phyloP scores from a whole-genome alignment of 1,140 invertebrate genomes.

The Orius insidiosus region DNA sequence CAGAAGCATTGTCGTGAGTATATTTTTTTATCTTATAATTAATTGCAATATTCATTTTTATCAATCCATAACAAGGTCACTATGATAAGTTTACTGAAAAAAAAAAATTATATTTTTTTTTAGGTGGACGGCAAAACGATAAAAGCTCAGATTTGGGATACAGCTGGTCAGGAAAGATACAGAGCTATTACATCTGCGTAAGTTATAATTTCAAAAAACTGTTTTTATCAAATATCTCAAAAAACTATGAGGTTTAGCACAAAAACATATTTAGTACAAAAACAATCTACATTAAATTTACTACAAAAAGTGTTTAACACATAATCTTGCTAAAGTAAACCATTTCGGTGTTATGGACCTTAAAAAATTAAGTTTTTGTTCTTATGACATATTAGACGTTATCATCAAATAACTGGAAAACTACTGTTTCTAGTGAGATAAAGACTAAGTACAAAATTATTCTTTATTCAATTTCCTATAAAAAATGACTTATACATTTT shows the following conservation, averaged over 20 bases:
- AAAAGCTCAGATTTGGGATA: constrained; percentile 99
- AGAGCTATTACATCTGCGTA: constrained; percentile 94
- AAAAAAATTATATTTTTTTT: constrained; percentile 17
- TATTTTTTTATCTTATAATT: constrained; percentile 8
- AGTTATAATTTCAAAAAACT: constrained; percentile 24
- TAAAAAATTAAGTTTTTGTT: too few species aligned
- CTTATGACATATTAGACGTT: too few species aligned
- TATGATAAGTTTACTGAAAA: background rate
- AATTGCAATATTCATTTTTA: constrained; percentile 2
- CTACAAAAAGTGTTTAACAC: too few species aligned
- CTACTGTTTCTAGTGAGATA: too few species aligned
- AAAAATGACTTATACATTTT: too few species aligned
- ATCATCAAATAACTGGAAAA: too few species aligned
- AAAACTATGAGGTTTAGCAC: too few species aligned
- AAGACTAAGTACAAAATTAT: too few species aligned
- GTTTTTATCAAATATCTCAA: constrained; percentile 4
- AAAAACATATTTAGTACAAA: too few species aligned
- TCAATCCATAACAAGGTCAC: background rate
- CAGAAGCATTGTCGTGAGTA: constrained; percentile 73
- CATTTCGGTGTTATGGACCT: too few species aligned
- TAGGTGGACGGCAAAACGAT: constrained; percentile 88
- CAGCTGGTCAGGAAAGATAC: constrained; percentile 98
- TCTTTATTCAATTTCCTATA: too few species aligned
- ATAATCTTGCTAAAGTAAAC: too few species aligned
- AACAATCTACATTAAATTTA: background rate